phyloP scores from a whole-genome alignment of 64 coral and sea anemone species.

The Dendronephthya gigantea region DNA sequence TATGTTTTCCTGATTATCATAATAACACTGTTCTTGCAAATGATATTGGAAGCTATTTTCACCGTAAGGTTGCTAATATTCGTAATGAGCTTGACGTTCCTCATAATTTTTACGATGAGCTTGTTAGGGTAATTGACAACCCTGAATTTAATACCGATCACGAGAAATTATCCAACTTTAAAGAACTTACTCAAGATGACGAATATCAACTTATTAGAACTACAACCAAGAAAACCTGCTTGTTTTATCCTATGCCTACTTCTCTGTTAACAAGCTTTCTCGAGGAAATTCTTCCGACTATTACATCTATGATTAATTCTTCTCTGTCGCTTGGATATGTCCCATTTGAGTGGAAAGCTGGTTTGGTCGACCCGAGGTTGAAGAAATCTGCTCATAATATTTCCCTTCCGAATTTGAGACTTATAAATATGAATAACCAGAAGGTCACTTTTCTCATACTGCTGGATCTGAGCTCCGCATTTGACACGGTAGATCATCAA shows the following conservation, averaged over 20 bases:
- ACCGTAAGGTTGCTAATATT: constrained; percentile 23
- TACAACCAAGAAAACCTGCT: constrained; percentile 20
- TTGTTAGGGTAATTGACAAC: not conserved
- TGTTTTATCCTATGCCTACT: constrained; percentile 30
- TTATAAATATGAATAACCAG: constrained; percentile 21
- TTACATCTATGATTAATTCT: constrained; percentile 33
- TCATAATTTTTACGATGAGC: not conserved
- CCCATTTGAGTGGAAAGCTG: constrained; percentile 29
- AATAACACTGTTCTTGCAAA: constrained; percentile 29
- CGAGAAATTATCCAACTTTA: not conserved
- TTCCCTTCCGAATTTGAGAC: not conserved
- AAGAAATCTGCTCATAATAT: not conserved
- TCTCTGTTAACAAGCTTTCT: constrained; percentile 18
- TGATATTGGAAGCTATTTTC: constrained; percentile 29
- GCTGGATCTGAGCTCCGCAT: not conserved
- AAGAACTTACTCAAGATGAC: constrained; percentile 38
- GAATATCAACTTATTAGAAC: not conserved
- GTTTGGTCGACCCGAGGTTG: not conserved
- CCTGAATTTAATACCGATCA: not conserved
- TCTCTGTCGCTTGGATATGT: constrained; percentile 18
- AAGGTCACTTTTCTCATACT: constrained; percentile 19
- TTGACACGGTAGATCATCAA: not conserved
- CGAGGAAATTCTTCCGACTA: constrained; percentile 25
- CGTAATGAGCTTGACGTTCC: constrained; percentile 22
- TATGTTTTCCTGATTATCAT: constrained; percentile 28